Evolutionary conservation across 2,888 invertebrate genomes (phyloP).

Genomic region (Eurytoma californica): DNA sequence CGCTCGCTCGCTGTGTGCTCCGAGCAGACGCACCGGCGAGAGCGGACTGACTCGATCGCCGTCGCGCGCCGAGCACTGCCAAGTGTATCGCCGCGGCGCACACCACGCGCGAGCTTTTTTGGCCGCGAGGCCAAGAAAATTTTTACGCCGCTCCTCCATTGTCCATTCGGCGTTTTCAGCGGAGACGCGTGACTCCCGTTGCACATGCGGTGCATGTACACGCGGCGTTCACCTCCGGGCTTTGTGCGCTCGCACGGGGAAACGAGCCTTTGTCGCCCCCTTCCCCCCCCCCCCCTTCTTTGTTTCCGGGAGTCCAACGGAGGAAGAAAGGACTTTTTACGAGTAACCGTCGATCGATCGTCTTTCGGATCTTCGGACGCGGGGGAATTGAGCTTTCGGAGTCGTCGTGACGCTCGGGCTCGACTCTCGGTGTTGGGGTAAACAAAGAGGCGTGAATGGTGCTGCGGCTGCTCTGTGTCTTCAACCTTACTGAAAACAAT

Average conservation of each 20-base stretch:
- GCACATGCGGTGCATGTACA: not conserved
- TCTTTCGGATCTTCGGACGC: no score
- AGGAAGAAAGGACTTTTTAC: no score
- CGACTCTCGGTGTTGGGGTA: no score
- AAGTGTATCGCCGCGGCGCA: not conserved
- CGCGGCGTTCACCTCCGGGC: not conserved
- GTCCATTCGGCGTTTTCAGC: not conserved
- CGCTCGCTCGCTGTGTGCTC: not conserved
- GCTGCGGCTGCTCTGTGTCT: no score
- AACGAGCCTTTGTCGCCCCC: not conserved
- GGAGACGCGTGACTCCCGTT: not conserved
- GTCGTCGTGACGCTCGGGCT: no score
- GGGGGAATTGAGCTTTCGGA: no score
- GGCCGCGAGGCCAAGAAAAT: not conserved
- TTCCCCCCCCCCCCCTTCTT: not conserved
- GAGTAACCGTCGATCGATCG: no score
- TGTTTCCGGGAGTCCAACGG: not conserved
- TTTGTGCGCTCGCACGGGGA: not conserved
- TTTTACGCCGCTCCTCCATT: not conserved
- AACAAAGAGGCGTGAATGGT: no score
- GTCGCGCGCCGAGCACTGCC: not conserved
- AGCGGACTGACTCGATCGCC: not conserved
- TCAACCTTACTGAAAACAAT: no score
- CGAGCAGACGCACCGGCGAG: conserved; percentile 21
- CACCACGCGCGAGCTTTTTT: not conserved